Percentiles rank a stretch among this genome's conserved stretches.
Conservation (phyloP, 2,113 vertebrate genomes). For the Xenopus laevis region DNA sequence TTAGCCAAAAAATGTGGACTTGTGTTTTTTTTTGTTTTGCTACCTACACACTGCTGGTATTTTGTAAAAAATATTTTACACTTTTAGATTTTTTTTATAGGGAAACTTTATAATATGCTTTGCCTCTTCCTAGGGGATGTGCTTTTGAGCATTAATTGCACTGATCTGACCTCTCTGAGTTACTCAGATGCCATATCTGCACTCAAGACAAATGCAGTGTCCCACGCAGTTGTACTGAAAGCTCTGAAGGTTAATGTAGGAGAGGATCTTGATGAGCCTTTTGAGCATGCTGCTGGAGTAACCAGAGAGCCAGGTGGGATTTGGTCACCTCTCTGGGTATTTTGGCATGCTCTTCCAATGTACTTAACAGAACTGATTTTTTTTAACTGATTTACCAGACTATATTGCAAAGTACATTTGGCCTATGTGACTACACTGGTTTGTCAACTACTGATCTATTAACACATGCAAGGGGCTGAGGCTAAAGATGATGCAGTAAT, state of each 20-base stretch:
- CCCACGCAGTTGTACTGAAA: constrained; percentile 71
- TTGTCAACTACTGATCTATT: too few relatives aligned
- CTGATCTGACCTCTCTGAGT: constrained; percentile 80
- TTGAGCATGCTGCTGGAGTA: constrained; percentile 62
- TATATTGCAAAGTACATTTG: too few relatives aligned
- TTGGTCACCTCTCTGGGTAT: constrained; percentile 84
- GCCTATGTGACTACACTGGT: too few relatives aligned
- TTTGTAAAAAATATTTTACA: too few relatives aligned
- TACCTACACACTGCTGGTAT: too few relatives aligned
- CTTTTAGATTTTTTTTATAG: too few relatives aligned
- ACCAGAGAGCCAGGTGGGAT: constrained; percentile 66
- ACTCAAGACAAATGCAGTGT: constrained; percentile 82
- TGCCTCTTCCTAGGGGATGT: constrained; percentile 70
- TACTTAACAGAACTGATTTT: constrained; percentile 46
- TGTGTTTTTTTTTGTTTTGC: too few relatives aligned
- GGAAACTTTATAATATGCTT: background rate
- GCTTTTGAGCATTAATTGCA: constrained; percentile 82
- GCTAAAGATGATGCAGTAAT: too few relatives aligned
- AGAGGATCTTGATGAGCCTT: constrained; percentile 51
- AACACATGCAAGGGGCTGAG: too few relatives aligned
- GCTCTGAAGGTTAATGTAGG: constrained; percentile 70
- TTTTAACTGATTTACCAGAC: too few relatives aligned
- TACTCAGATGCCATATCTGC: constrained; percentile 82
- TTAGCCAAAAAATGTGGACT: too few relatives aligned
- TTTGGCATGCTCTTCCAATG: constrained; percentile 84